Evolutionary conservation across 1,140 invertebrate species (phyloP).

Genomic region (Heliothis subflexa): DNA sequence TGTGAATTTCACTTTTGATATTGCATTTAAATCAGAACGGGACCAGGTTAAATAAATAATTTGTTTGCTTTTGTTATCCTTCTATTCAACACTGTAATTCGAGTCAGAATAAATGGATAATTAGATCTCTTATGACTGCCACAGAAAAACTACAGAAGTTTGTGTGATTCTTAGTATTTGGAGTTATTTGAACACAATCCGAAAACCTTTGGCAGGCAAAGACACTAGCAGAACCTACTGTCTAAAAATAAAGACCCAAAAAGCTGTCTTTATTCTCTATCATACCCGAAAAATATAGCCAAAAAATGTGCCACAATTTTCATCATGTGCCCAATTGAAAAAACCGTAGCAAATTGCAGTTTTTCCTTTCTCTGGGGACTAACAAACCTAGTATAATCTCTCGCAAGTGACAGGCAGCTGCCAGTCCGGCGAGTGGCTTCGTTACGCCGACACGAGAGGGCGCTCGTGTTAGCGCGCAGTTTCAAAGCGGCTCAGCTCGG

Average conservation of each 20-base stretch:
- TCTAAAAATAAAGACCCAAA: neutral
- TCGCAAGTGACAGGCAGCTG: constrained; percentile 68
- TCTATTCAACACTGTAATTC: too few relatives aligned
- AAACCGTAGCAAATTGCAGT: constrained; percentile 32
- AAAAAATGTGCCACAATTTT: neutral
- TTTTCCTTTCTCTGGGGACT: constrained; percentile 35
- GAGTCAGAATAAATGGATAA: too few relatives aligned
- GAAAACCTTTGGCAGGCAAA: too few relatives aligned
- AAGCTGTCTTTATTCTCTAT: neutral
- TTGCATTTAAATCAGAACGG: too few relatives aligned
- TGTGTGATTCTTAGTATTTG: too few relatives aligned
- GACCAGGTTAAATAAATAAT: too few relatives aligned
- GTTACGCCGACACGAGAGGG: constrained; percentile 62
- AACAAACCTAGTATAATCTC: constrained; percentile 45
- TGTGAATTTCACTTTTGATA: too few relatives aligned
- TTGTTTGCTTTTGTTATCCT: too few relatives aligned
- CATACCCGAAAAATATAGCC: neutral
- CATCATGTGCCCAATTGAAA: constrained; percentile 21
- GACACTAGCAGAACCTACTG: too few relatives aligned
- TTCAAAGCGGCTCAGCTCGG: constrained; percentile 48
- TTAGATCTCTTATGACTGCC: too few relatives aligned
- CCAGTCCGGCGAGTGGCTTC: constrained; percentile 71
- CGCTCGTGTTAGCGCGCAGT: constrained; percentile 40
- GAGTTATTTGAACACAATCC: too few relatives aligned
- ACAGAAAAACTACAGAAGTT: too few relatives aligned